Evolutionary conservation across 2,797 vertebrate genomes (phyloP).

Genomic region (Pseudocheirus occidentalis): DNA sequence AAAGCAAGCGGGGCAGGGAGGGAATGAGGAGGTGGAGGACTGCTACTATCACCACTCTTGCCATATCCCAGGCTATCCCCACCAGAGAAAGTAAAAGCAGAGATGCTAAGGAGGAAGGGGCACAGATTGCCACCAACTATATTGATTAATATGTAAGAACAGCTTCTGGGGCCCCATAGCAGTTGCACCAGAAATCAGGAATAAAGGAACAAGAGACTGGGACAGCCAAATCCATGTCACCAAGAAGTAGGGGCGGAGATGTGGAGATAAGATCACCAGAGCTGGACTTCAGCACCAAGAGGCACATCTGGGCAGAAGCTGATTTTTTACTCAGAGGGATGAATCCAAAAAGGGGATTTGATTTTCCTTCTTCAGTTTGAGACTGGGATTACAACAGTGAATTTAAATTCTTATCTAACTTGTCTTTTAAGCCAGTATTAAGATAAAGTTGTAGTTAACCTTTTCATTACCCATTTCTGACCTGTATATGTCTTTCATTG

Average conservation of each 20-base stretch:
- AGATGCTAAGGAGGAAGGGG: not conserved
- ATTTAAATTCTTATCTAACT: not conserved
- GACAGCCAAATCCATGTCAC: not conserved
- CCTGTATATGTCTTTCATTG: no score
- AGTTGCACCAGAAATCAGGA: not conserved
- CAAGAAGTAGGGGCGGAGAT: not conserved
- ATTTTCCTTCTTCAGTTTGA: not conserved
- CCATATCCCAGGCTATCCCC: no score
- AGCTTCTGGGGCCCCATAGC: not conserved
- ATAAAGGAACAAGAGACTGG: not conserved
- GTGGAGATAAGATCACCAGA: not conserved
- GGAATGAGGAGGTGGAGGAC: not conserved
- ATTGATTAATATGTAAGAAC: not conserved
- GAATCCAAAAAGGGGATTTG: not conserved
- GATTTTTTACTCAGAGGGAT: not conserved
- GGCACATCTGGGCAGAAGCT: no score
- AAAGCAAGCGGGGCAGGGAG: not conserved
- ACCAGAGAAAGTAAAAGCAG: not conserved
- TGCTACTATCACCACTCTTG: no score
- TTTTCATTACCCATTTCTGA: no score
- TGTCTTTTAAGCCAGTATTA: not conserved
- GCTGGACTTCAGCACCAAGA: not conserved
- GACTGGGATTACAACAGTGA: not conserved
- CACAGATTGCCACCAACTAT: not conserved
- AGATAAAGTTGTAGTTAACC: no score